Percentiles rank a stretch among this genome's conserved stretches.
Conservation (phyloP, 2,797 vertebrate genomes). For the Bradypus variegatus region DNA sequence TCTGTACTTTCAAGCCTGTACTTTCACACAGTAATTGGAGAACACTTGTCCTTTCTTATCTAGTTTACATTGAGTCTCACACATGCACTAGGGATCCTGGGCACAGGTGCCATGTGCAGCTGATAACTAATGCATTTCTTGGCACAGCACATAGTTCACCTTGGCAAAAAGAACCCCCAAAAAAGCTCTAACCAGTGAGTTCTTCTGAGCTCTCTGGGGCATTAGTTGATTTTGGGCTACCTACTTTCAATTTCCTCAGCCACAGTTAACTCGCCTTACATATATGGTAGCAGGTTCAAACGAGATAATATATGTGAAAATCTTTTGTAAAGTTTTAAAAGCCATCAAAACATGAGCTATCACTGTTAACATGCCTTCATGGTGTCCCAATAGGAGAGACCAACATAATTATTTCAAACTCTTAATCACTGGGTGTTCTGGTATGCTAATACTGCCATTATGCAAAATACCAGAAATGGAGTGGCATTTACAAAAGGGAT, state of each 20-base stretch:
- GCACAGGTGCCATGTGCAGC: not conserved
- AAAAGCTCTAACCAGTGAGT: not conserved
- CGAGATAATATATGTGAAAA: not conserved
- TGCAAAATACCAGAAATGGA: too few species aligned
- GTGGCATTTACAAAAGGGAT: too few species aligned
- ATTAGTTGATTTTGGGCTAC: not conserved
- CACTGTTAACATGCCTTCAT: not conserved
- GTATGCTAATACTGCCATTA: too few species aligned
- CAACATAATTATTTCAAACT: conserved; percentile 36
- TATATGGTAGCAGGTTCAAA: not conserved
- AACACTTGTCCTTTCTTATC: not conserved
- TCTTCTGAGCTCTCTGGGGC: not conserved
- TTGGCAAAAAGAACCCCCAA: not conserved
- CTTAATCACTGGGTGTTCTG: not conserved
- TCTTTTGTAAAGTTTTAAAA: not conserved
- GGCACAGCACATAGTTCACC: not conserved
- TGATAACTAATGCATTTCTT: not conserved
- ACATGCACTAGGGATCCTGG: not conserved
- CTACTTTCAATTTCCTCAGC: not conserved
- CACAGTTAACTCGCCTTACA: not conserved
- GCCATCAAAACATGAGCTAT: not conserved
- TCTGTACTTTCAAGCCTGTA: not conserved
- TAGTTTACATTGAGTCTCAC: not conserved
- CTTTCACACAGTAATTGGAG: not conserved
- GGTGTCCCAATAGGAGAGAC: not conserved